Evolutionary conservation across 1,140 invertebrate species (phyloP).

Genomic region (Ptiloglossa arizonensis): DNA sequence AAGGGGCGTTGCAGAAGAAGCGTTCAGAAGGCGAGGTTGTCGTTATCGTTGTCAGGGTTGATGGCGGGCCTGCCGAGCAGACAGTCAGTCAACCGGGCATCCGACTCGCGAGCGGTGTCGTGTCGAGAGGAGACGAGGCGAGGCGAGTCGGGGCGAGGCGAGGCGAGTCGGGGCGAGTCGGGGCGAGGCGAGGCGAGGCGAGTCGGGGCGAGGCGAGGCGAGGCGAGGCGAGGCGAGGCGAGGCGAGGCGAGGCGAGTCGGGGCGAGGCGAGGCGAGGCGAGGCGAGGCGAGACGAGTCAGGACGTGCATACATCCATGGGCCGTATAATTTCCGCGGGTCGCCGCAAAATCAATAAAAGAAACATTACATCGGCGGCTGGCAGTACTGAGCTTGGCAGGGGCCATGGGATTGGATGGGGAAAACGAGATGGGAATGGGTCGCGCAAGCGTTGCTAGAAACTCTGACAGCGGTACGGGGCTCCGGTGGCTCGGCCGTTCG

Average conservation of each 20-base stretch:
- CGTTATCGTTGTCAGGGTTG: constrained; percentile 32
- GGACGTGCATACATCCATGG: constrained; percentile 66
- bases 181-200: constrained; percentile 52
- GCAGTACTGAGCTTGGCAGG: constrained; percentile 72
- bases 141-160: not conserved
- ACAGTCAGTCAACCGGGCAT: constrained; percentile 22
- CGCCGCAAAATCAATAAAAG: constrained; percentile 82
- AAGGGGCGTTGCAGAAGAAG: not conserved
- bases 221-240: not conserved
- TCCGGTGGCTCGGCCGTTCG: constrained; percentile 62
- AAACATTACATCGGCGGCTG: constrained; percentile 82
- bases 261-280: constrained; percentile 33
- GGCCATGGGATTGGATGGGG: constrained; percentile 78
- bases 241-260: not conserved
- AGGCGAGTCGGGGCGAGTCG: constrained; percentile 49
- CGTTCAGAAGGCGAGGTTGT: constrained; percentile 8
- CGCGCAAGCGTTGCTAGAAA: constrained; percentile 80
- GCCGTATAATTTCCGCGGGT: constrained; percentile 78
- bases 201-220: constrained; percentile 14
- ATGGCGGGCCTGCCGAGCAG: constrained; percentile 30
- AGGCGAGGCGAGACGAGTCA: constrained; percentile 52
- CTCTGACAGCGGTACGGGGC: constrained; percentile 66
- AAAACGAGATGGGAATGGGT: constrained; percentile 77
- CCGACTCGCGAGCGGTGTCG: constrained; percentile 17
- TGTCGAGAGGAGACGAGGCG: not conserved